Conservation (phyloP, 2,797 vertebrate species). For the Halcyon chelicuti region DNA sequence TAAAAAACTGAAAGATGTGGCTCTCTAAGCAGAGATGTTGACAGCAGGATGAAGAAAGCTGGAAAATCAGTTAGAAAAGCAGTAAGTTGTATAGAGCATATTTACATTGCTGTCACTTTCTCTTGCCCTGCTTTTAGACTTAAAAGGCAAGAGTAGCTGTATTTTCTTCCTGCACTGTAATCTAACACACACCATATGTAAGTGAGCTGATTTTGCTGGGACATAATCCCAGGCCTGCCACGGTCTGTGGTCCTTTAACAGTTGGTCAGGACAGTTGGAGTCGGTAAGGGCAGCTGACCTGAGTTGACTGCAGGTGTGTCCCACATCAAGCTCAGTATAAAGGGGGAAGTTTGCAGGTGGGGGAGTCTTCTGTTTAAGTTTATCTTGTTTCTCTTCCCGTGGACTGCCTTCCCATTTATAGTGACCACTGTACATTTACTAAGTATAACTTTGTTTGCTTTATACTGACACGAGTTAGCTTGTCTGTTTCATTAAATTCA, state of each 20-base stretch:
- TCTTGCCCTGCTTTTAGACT: background rate
- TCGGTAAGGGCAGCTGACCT: background rate
- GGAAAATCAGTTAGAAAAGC: background rate
- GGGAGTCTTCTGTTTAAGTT: background rate
- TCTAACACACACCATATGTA: rapidly evolving
- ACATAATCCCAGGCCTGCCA: background rate
- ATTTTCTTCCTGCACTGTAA: background rate
- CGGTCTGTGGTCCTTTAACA: background rate
- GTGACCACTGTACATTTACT: background rate
- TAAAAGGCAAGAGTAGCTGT: background rate
- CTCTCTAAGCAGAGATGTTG: background rate
- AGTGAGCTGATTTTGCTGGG: background rate
- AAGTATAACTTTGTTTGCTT: background rate
- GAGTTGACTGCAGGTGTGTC: background rate
- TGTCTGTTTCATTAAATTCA: background rate
- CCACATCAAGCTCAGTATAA: background rate
- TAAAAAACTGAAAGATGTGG: background rate
- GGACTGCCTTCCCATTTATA: background rate
- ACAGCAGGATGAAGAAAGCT: background rate
- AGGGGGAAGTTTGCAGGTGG: background rate
- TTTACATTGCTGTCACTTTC: background rate
- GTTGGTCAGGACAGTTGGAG: too few relatives aligned
- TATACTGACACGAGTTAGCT: background rate
- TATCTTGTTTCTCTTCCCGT: background rate
- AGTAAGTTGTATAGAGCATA: background rate